Evolutionary conservation across 1,140 invertebrate species (phyloP), one percentile per base, ranked within the genome.

Genomic region (Aphis craccivora): DNA sequence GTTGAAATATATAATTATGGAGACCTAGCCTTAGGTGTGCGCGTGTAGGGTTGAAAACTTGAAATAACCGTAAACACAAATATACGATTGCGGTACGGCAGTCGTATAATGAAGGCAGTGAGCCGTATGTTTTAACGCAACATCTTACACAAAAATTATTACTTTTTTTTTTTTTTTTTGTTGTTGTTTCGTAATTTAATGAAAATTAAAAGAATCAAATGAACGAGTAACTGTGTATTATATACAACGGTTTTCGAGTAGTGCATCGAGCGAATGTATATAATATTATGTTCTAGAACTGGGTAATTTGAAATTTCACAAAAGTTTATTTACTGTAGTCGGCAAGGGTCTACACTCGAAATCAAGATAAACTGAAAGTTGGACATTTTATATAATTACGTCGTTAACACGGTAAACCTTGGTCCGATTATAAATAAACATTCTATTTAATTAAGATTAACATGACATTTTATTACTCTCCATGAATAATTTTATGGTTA

Each of bases 401-500:
- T 53, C 87, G 86, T 88, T 88, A 89, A 89, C 87, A 53, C 48
- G 48, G 48, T 89, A 53, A 53, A 53, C 48, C 45, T 89, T 51
- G 22, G 87, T 89, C 87, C 20, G 45, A 89, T 89, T 89, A 53
- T 89, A 89, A 89, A 89, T 37, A 89, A 89, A 89, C 87, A 89
- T 89, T 89, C n/a, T 89, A 89, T 89, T 89, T 89, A 89, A 89
- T 89, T 89, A 89, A 89, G 87, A 89, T 53, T 89, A 89, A 89
- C 45, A 53, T 22, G 87, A 53, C 48, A 37, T 51, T 89, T 89
- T 89, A 89, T 89, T 37, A 37, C 48, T 89, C 87, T 51, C 0
- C 18, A 7, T 8, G 14, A 48, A 88, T 83, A 37, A 83, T 83
- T 40, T 37, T 37, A 83, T 83, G n/a, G 5, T 40, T 2, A 83